Base-by-base conservation (phyloP, 1,140 invertebrate genomes). In the Venturia canescens region DNA sequence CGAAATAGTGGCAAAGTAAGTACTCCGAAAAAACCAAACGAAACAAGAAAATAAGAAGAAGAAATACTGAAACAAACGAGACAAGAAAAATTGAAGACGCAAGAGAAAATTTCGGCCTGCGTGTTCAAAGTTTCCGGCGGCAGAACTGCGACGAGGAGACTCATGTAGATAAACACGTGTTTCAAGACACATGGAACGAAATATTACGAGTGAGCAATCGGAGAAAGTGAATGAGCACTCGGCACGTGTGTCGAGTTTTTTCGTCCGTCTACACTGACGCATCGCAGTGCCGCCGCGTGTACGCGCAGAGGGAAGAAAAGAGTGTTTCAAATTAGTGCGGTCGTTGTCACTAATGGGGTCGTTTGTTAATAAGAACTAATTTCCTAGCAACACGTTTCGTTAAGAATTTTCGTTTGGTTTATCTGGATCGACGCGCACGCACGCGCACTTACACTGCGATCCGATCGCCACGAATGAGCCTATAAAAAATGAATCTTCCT, bases 321-420 rank as follows among this genome's bases (percentile, higher is more conserved):
- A 77, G 75, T 77, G 57, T 27, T 77, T 77, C 75, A 34, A 77
- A 77, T 77, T 77, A 77, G 75, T 77, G 60, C 75, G 57, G 57
- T 60, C 75, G 53, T 69, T 38, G 53, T 31, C 66, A 77, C 75
- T 77, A 77, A 77, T 77, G 57, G 75, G 75, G 75, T 77, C 75
- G 75, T 77, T 77, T 77, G 75, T 77, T 77, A 77, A 77, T 77
- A 66, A 66, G 57, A 77, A 77, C 75, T 77, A 77, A 77, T 77
- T 77, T 77, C 60, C 66, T 77, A 57, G 75, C 21, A 66, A 77
- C 60, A 66, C 75, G 60, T 44, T 60, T 34, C 31, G 18, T 38
- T 0, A 31, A 60, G 34, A 77, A 66, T 77, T 16, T 15, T 16
- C 57, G 48, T 63, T 60, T 66, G 60, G 75, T 44, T 77, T 66